Conservation (phyloP, 2,113 vertebrate genomes). For the Eubucco bourcierii region DNA sequence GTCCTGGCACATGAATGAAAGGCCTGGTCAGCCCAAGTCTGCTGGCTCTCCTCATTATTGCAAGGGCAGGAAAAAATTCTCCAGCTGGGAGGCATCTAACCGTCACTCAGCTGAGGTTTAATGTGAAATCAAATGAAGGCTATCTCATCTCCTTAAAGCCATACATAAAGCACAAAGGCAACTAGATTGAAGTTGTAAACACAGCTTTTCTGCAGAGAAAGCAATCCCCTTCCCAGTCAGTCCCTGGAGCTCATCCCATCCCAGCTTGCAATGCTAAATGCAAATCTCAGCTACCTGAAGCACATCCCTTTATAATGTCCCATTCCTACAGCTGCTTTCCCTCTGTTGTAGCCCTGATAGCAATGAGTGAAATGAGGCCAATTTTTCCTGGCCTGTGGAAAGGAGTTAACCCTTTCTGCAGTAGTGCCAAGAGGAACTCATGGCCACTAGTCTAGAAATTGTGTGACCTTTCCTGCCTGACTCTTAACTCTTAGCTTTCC, state of each 20-base stretch:
- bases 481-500: not conserved
- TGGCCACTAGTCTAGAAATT: not conserved
- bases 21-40: not conserved
- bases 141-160: not conserved
- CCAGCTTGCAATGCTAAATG: not conserved
- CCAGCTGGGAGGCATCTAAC: not conserved
- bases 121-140: not conserved
- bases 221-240: not conserved
- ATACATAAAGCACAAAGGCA: not conserved
- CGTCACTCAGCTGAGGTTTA: not conserved
- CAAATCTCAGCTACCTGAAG: not conserved
- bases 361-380: not conserved
- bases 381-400: not conserved
- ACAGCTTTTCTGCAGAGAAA: not conserved
- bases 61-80: not conserved
- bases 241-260: not conserved
- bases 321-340: not conserved
- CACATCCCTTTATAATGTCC: fast-evolving
- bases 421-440: not conserved
- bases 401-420: not conserved
- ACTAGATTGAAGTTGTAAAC: not conserved
- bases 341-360: not conserved
- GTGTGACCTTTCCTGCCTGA: not conserved
- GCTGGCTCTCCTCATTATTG: not conserved
- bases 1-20: not conserved